Percentiles rank a stretch among this genome's conserved stretches.
Evolutionary conservation across 2,113 vertebrate species (phyloP).

Genomic region (Dascyllus trimaculatus): DNA sequence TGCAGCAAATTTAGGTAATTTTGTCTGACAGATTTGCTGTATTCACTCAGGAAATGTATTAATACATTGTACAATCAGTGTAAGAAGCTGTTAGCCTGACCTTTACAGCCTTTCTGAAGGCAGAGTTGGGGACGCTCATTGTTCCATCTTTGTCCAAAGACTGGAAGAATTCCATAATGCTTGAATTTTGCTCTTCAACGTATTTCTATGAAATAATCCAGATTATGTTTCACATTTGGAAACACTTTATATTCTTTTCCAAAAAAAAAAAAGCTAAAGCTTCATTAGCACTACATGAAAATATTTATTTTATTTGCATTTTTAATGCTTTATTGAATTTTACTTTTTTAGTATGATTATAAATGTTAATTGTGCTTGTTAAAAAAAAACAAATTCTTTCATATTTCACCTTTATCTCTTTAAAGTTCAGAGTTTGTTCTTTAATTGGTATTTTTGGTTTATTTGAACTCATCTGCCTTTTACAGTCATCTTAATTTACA

Average conservation of each 20-base stretch:
- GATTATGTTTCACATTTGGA: constrained; percentile 8
- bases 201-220: constrained; percentile 55
- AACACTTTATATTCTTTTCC: too few relatives aligned
- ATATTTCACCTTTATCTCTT: too few relatives aligned
- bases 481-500: too few relatives aligned
- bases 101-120: constrained; percentile 70
- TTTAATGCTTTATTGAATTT: too few relatives aligned
- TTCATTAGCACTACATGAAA: neutral
- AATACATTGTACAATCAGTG: neutral
- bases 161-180: constrained; percentile 81
- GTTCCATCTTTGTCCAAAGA: constrained; percentile 68
- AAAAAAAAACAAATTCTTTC: too few relatives aligned
- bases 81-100: constrained; percentile 9
- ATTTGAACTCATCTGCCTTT: too few relatives aligned
- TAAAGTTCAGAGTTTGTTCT: too few relatives aligned
- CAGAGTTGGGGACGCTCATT: constrained; percentile 76
- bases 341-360: too few relatives aligned
- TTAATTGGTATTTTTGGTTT: too few relatives aligned
- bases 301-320: too few relatives aligned
- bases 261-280: neutral
- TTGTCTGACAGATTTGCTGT: neutral
- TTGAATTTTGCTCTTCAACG: constrained; percentile 72
- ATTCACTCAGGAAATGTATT: too few relatives aligned
- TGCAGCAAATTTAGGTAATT: neutral
- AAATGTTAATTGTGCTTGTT: too few relatives aligned